phyloP scores from a whole-genome alignment of 2,113 vertebrate genomes.

The Gulo gulo region DNA sequence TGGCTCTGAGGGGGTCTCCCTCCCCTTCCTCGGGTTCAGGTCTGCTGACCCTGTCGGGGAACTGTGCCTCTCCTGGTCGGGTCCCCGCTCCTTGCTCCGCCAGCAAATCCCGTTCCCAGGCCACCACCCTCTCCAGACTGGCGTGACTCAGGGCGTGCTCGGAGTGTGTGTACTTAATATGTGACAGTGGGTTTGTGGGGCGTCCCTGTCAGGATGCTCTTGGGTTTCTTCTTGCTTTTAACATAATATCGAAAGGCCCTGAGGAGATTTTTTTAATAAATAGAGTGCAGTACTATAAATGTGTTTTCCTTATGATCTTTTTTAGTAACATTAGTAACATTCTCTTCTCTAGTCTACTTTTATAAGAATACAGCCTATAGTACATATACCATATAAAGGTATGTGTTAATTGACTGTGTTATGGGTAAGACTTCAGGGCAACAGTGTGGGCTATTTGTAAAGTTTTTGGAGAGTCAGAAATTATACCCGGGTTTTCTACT shows the following conservation, averaged over 20 bases:
- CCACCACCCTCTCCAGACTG: not conserved
- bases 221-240: not conserved
- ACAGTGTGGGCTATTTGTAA: not conserved
- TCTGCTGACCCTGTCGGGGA: not conserved
- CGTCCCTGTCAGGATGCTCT: not conserved
- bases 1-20: not conserved
- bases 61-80: fast-evolving
- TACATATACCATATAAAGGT: not conserved
- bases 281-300: not conserved
- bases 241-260: not conserved
- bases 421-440: not conserved
- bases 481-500: not conserved
- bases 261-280: not conserved
- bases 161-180: too few species aligned
- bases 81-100: not conserved
- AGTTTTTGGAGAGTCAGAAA: not conserved
- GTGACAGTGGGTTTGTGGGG: not conserved
- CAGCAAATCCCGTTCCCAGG: not conserved
- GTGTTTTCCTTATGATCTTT: not conserved
- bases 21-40: not conserved
- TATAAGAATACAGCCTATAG: not conserved
- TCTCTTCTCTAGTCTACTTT: not conserved
- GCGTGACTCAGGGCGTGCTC: not conserved
- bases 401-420: not conserved
- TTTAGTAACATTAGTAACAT: not conserved